Evolutionary conservation across 2,113 vertebrate genomes (phyloP).

Genomic region (Noturus placidus): DNA sequence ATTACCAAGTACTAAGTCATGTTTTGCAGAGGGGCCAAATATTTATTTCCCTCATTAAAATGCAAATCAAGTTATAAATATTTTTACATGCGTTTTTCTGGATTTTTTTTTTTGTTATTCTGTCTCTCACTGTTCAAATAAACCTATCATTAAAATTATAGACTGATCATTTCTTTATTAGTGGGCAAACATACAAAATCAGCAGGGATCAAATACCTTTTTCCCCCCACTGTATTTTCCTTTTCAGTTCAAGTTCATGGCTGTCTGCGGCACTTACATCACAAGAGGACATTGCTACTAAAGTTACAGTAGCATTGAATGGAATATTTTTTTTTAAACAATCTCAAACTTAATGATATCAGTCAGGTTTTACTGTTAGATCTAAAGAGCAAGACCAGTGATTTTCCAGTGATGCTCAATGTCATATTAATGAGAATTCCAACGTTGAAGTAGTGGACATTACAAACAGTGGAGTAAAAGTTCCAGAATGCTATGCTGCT

Average conservation of each 20-base stretch:
- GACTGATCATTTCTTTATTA: too few relatives aligned
- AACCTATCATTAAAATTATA: too few relatives aligned
- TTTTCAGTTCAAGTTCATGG: background rate
- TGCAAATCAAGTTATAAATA: too few relatives aligned
- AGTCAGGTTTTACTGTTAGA: background rate
- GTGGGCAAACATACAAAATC: too few relatives aligned
- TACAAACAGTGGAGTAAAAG: background rate
- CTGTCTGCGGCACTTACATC: background rate
- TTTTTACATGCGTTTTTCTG: too few relatives aligned
- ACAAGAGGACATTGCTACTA: background rate
- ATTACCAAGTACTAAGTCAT: too few relatives aligned
- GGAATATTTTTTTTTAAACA: background rate
- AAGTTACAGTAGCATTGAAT: background rate
- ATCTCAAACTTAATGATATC: background rate
- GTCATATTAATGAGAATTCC: background rate
- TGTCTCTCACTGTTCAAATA: too few relatives aligned
- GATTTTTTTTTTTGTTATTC: too few relatives aligned
- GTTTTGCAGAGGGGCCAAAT: too few relatives aligned
- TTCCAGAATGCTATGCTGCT: background rate
- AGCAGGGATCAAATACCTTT: too few relatives aligned
- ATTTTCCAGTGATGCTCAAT: background rate
- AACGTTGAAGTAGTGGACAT: background rate
- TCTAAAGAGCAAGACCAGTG: background rate
- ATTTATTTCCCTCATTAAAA: too few relatives aligned
- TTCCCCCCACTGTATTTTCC: background rate